Evolutionary conservation across 2,888 invertebrate genomes (phyloP).

Genomic region (Pyrgus malvae): DNA sequence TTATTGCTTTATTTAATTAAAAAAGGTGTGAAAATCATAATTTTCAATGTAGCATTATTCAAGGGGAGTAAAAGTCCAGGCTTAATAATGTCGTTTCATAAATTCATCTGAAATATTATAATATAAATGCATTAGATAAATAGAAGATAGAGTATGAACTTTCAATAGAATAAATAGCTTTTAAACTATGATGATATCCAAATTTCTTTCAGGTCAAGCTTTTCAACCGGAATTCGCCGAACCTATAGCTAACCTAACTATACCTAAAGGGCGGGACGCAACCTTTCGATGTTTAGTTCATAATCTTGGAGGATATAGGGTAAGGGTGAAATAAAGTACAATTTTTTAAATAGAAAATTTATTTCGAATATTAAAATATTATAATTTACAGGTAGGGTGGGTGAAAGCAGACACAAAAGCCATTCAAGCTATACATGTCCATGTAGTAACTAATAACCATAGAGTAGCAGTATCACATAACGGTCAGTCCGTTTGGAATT

Average conservation of each 20-base stretch:
- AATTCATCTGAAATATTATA: too few species aligned
- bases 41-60: too few species aligned
- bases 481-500: constrained; percentile 93
- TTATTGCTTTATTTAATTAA: too few species aligned
- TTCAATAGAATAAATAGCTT: too few species aligned
- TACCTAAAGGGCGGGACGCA: constrained; percentile 92
- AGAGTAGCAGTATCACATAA: constrained; percentile 92
- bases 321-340: constrained; percentile 66
- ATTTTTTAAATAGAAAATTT: constrained; percentile 6
- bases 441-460: constrained; percentile 95
- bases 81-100: too few species aligned
- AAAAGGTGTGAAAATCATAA: too few species aligned
- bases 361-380: background rate
- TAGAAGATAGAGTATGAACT: too few species aligned
- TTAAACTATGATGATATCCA: background rate
- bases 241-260: constrained; percentile 91
- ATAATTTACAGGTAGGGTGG: constrained; percentile 90
- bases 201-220: constrained; percentile 79
- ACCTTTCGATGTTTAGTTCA: constrained; percentile 93
- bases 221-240: constrained; percentile 93
- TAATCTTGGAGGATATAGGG: constrained; percentile 94
- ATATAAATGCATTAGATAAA: too few species aligned
- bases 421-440: constrained; percentile 95
- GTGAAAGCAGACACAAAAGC: constrained; percentile 96
- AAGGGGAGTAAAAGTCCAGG: too few species aligned